Base-by-base conservation (phyloP, 2,797 vertebrate genomes). In the Mus caroli region DNA sequence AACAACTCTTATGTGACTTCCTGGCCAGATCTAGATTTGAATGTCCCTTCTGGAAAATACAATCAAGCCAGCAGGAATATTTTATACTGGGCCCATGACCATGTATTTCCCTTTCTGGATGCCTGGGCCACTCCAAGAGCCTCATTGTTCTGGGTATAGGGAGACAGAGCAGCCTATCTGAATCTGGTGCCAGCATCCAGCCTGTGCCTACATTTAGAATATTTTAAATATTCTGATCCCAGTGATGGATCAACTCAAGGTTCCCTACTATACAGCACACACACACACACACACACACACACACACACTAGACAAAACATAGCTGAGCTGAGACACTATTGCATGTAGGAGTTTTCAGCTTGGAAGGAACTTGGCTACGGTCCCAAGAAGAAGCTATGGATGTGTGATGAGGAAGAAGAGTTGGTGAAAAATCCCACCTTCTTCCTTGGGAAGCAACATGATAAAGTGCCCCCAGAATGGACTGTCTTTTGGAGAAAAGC, bases 171-270 rank as follows among this genome's bases (percentile, higher is more conserved):
- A 12, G 13, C n/a, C 13, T 8, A 40, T 80, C 37, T 83, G 46
- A 22, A 94, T 58, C 31, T 64, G 50, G 22, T 19, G 78, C 50
- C 52, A 86, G 52, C 3, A 60, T 28, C 77, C 24, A 75, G 43
- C 11, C 77, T 88, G 24, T 13, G 73, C 54, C 64, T 83, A 43
- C 71, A 82, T 34, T 52, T 58, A 7, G 19, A 77, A n/a, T 88
- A 89, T 91, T 95, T 95, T 90, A 90, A 96, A 92, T 50, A 50
- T 50, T 50, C 12, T 1, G 80, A 69, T 86, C 79, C 64, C n/a
- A 64, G 1, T 64, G 17, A 93, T 52, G 37, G 31, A 83, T 34
- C 20, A 93, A 50, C 14, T 67, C 54, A 19, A n/a, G 40, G 40
- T 54, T 52, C 34, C 60, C 50, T 17, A 58, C 10, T 40, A 10